Conservation (phyloP, 2,888 invertebrate species). For the Teleiodes luculella region DNA sequence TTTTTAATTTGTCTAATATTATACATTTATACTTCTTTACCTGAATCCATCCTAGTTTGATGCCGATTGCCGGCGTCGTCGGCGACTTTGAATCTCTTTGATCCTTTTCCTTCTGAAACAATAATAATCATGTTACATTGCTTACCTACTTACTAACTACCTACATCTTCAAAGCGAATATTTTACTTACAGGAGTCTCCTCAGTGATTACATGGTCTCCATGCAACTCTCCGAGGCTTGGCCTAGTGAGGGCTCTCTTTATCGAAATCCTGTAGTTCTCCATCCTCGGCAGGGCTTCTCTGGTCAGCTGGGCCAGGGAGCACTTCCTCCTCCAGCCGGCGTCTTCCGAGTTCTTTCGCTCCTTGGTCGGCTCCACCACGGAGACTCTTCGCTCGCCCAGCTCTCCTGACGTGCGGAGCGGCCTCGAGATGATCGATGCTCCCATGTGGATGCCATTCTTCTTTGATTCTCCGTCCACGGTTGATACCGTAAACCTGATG, state of each 20-base stretch:
- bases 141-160: too few relatives aligned
- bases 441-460: slow-evolving; percentile 72
- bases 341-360: slow-evolving; percentile 45
- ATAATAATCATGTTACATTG: not conserved
- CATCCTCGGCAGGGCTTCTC: slow-evolving; percentile 88
- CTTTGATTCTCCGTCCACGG: slow-evolving; percentile 60
- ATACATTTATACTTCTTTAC: too few relatives aligned
- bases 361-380: slow-evolving; percentile 24
- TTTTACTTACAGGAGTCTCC: slow-evolving; percentile 49
- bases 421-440: slow-evolving; percentile 64
- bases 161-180: too few relatives aligned
- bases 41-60: slow-evolving; percentile 93
- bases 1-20: too few relatives aligned
- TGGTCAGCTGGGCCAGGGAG: slow-evolving; percentile 83
- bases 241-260: slow-evolving; percentile 86
- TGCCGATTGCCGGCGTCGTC: slow-evolving; percentile 71
- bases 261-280: slow-evolving; percentile 91
- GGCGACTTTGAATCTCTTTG: slow-evolving; percentile 69
- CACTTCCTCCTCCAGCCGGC: slow-evolving; percentile 73
- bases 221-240: slow-evolving; percentile 90
- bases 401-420: slow-evolving; percentile 58
- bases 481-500: slow-evolving; percentile 60
- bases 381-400: slow-evolving; percentile 46
- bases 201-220: slow-evolving; percentile 77
- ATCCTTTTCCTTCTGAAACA: slow-evolving; percentile 58